Conservation (phyloP, 2,113 vertebrate genomes). For the Myotis yumanensis region DNA sequence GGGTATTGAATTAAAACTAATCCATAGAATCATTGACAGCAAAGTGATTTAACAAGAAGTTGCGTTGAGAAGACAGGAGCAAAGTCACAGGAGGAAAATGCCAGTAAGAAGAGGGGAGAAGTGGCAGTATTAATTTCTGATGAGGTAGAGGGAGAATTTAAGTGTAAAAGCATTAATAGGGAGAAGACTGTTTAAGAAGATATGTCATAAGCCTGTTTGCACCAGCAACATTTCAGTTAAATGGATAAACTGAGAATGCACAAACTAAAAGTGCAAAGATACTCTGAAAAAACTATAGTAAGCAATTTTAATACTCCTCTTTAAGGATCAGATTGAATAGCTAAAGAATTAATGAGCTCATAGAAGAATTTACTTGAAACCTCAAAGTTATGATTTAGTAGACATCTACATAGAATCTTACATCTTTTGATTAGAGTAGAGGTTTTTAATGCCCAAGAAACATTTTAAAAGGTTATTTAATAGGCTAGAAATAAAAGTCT, state of each 20-base stretch:
- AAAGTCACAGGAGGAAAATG: background rate
- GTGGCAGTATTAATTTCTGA: background rate
- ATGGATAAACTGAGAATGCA: background rate
- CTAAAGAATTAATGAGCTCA: background rate
- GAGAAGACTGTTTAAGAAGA: background rate
- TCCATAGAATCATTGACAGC: background rate
- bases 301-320: background rate
- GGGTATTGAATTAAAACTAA: background rate
- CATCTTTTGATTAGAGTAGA: background rate
- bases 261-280: background rate
- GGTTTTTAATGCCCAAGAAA: background rate
- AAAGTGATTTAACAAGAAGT: background rate
- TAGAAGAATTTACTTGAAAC: background rate
- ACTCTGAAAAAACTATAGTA: background rate
- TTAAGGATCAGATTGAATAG: background rate
- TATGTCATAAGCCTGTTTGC: background rate
- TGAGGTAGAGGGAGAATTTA: background rate
- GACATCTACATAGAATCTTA: background rate
- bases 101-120: background rate
- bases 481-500: constrained; percentile 13
- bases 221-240: background rate
- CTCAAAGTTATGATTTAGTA: background rate
- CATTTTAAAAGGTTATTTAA: background rate
- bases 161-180: background rate
- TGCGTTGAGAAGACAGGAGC: background rate